phyloP scores from a whole-genome alignment of 2,888 invertebrate genomes.

The Apamea epomidion region DNA sequence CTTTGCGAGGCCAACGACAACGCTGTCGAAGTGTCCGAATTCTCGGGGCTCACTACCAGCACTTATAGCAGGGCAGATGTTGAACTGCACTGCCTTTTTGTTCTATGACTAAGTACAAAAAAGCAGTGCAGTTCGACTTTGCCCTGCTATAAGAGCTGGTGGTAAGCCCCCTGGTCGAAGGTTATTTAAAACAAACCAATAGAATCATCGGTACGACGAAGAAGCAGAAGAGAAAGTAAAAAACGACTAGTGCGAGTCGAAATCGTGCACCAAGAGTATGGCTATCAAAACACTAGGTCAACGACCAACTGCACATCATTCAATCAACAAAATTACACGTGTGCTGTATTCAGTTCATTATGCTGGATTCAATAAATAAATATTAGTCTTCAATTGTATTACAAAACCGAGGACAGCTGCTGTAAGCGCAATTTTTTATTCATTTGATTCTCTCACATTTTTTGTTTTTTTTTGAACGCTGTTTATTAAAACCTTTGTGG shows the following conservation, averaged over 20 bases:
- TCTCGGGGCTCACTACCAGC: too few relatives aligned
- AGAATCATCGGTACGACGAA: too few relatives aligned
- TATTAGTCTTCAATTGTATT: constrained; percentile 51
- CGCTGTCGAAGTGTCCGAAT: too few relatives aligned
- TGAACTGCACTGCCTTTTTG: too few relatives aligned
- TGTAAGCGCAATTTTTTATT: background rate
- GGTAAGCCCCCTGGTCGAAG: too few relatives aligned
- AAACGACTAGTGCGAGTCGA: background rate
- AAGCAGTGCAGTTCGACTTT: too few relatives aligned
- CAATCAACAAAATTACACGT: constrained; percentile 58
- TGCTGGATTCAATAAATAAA: constrained; percentile 60
- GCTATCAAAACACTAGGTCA: constrained; percentile 67
- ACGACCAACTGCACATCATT: constrained; percentile 71
- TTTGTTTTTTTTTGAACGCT: constrained; percentile 1
- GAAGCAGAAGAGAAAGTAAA: background rate
- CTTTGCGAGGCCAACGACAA: too few relatives aligned
- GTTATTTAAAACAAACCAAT: too few relatives aligned
- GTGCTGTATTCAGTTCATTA: constrained; percentile 61
- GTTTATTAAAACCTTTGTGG: constrained; percentile 4
- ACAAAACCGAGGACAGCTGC: constrained; percentile 7
- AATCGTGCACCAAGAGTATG: too few relatives aligned
- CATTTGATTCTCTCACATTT: background rate
- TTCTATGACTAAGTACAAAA: too few relatives aligned
- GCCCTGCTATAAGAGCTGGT: too few relatives aligned
- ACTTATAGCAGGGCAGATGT: too few relatives aligned